phyloP scores from a whole-genome alignment of 1,140 invertebrate species.

The Orius laevigatus region DNA sequence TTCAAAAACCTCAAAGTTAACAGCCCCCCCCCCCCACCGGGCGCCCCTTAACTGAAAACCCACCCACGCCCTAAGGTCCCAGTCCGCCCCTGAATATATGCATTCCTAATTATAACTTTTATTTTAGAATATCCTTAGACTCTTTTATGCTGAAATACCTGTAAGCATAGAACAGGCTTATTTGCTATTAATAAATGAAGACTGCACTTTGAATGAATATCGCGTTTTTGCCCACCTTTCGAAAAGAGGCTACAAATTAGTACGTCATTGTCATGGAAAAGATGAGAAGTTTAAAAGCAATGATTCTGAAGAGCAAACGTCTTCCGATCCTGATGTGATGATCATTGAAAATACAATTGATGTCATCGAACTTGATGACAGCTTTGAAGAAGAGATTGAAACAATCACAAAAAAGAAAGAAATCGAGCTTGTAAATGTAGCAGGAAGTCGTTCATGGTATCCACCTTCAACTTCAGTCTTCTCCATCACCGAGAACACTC shows the following conservation, averaged over 20 bases:
- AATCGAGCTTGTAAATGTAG: not conserved
- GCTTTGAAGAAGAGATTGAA: slow-evolving; percentile 21
- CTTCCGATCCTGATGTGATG: slow-evolving; percentile 24
- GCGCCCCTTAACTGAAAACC: too few relatives aligned
- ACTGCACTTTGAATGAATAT: slow-evolving; percentile 35
- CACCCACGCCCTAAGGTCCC: too few relatives aligned
- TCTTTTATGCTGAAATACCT: slow-evolving; percentile 34
- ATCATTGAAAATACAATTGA: slow-evolving; percentile 22
- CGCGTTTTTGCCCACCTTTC: slow-evolving; percentile 42
- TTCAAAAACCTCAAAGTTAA: too few relatives aligned
- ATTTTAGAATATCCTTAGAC: slow-evolving; percentile 37
- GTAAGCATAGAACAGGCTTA: slow-evolving; percentile 45
- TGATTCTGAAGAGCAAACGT: too few relatives aligned
- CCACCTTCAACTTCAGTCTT: too few relatives aligned
- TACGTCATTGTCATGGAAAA: slow-evolving; percentile 18
- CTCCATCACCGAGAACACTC: too few relatives aligned
- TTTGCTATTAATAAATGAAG: slow-evolving; percentile 31
- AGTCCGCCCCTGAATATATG: too few relatives aligned
- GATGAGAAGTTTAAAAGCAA: slow-evolving; percentile 18
- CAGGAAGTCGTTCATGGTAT: too few relatives aligned
- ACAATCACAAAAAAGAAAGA: slow-evolving; percentile 16
- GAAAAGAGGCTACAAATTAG: slow-evolving; percentile 33
- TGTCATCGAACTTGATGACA: slow-evolving; percentile 25
- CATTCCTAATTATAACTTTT: not conserved
- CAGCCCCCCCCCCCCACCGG: too few relatives aligned